Conservation (phyloP, 2,797 vertebrate species). For the Tokudaia muenninki region DNA sequence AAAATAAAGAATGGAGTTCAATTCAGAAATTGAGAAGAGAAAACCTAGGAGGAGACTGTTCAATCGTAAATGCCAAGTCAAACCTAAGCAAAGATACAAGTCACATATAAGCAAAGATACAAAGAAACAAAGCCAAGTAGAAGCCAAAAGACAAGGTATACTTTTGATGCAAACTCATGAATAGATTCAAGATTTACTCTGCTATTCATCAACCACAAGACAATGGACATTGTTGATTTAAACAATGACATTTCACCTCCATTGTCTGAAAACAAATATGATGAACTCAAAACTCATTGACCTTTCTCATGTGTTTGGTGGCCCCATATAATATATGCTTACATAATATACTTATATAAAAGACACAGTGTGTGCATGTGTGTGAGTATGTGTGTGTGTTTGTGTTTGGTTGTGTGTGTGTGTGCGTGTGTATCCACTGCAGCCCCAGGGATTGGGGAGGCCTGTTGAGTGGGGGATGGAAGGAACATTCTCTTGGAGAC, state of each 20-base stretch:
- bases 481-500: background rate
- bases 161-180: background rate
- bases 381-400: background rate
- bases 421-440: background rate
- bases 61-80: background rate
- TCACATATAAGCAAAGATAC: background rate
- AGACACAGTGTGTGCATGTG: background rate
- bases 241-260: background rate
- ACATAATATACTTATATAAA: background rate
- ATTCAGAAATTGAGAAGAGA: background rate
- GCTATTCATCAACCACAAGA: background rate
- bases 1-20: conserved; percentile 26
- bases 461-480: rapidly evolving
- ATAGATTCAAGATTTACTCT: background rate
- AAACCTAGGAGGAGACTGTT: background rate
- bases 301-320: background rate
- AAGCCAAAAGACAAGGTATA: background rate
- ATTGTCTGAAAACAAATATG: background rate
- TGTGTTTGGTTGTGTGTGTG: background rate
- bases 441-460: background rate
- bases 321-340: background rate
- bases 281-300: background rate
- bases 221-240: background rate
- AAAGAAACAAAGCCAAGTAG: background rate
- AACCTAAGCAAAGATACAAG: background rate